A percentile compares a stretch with the other conserved stretches of the same genome.
Conservation (phyloP, 64 coral and sea anemone species). For the Porites lutea region DNA sequence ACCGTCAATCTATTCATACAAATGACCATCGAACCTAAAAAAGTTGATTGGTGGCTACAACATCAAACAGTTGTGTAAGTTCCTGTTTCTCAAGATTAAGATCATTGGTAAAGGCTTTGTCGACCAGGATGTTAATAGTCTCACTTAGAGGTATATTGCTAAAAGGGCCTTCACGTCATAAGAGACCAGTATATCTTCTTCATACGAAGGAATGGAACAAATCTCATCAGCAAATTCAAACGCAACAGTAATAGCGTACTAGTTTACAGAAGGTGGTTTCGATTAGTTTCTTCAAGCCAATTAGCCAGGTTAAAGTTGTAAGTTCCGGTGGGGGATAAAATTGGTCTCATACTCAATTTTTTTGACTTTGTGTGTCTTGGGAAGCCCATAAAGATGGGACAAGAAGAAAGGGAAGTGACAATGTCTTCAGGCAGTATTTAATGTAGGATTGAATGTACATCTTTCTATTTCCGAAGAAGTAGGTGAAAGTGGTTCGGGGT, state of each 20-base stretch:
- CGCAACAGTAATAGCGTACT: neutral
- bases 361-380: neutral
- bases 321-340: no score
- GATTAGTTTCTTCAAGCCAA: no score
- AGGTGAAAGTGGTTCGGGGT: no score
- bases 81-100: conserved; percentile 50
- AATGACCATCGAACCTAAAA: conserved; percentile 41
- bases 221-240: neutral
- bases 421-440: no score
- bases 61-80: conserved; percentile 16
- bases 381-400: no score
- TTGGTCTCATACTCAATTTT: no score
- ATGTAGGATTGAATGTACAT: no score
- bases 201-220: neutral
- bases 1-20: neutral
- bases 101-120: conserved; percentile 59
- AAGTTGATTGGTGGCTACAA: conserved; percentile 17
- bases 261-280: no score
- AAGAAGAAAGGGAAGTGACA: no score
- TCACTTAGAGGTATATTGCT: neutral
- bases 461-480: no score
- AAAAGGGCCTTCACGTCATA: neutral
- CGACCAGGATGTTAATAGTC: conserved; percentile 26
- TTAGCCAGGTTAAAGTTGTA: no score
- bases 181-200: neutral